Conservation (phyloP, 2,113 vertebrate genomes). For the Mellivora capensis region DNA sequence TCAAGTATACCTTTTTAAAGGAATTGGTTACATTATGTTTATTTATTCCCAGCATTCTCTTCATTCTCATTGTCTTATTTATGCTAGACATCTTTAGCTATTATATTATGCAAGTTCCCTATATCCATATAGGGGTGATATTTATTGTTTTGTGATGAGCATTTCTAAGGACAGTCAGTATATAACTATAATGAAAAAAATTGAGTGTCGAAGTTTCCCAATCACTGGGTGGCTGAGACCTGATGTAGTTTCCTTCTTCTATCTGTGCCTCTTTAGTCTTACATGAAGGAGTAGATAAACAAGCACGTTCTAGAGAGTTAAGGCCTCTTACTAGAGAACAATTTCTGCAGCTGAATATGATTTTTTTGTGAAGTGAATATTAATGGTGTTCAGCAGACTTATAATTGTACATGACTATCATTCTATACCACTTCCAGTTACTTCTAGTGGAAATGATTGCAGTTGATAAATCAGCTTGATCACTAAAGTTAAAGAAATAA, state of each 20-base stretch:
- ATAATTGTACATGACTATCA: background rate
- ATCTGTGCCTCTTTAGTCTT: background rate
- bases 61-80: background rate
- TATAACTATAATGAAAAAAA: background rate
- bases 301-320: background rate
- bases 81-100: background rate
- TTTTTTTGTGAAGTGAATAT: conserved; percentile 55
- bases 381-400: background rate
- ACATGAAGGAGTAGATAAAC: background rate
- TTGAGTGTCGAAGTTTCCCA: background rate
- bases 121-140: background rate
- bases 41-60: background rate
- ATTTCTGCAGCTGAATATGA: background rate
- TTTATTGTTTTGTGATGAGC: background rate
- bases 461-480: background rate
- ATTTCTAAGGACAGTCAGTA: background rate
- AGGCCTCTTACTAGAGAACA: background rate
- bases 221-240: background rate
- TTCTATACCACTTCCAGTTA: background rate
- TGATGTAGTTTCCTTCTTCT: background rate
- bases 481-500: background rate
- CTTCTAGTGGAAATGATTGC: background rate
- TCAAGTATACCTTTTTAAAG: background rate
- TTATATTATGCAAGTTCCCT: background rate
- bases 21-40: background rate